Percentiles rank a stretch among this genome's conserved stretches.
Evolutionary conservation across 2,797 vertebrate species (phyloP).

Genomic region (Australoheros facetus): DNA sequence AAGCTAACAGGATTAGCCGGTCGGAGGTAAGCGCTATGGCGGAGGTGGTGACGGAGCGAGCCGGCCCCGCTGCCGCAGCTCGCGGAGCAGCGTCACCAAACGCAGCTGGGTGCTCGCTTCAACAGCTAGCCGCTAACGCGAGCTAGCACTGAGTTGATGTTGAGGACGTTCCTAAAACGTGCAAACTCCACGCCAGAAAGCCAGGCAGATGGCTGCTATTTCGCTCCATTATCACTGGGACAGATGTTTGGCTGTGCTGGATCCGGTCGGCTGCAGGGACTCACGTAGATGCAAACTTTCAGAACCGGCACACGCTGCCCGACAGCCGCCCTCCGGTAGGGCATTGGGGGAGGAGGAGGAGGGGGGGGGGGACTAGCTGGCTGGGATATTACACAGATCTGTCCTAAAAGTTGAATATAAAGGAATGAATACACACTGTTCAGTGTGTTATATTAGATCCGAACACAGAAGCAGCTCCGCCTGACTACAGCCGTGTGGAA

Average conservation of each 20-base stretch:
- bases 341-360: conserved; percentile 4
- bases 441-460: background rate
- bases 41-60: conserved; percentile 49
- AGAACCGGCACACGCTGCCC: conserved; percentile 1
- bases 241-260: background rate
- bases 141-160: conserved; percentile 36
- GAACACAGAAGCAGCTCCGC: background rate
- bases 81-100: conserved; percentile 16
- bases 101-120: conserved; percentile 16
- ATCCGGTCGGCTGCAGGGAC: background rate
- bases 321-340: background rate
- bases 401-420: conserved; percentile 48
- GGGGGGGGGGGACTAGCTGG: background rate
- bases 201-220: background rate
- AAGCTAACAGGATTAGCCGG: conserved; percentile 50
- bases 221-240: background rate
- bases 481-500: background rate
- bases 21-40: conserved; percentile 44
- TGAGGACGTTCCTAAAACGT: conserved; percentile 24
- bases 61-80: conserved; percentile 24
- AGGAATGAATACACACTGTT: background rate
- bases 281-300: conserved; percentile 33
- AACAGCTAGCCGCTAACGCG: conserved; percentile 45
- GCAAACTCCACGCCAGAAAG: conserved; percentile 8
- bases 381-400: background rate